phyloP scores from a whole-genome alignment of 2,888 invertebrate genomes.

The Temnothorax rugatulus region DNA sequence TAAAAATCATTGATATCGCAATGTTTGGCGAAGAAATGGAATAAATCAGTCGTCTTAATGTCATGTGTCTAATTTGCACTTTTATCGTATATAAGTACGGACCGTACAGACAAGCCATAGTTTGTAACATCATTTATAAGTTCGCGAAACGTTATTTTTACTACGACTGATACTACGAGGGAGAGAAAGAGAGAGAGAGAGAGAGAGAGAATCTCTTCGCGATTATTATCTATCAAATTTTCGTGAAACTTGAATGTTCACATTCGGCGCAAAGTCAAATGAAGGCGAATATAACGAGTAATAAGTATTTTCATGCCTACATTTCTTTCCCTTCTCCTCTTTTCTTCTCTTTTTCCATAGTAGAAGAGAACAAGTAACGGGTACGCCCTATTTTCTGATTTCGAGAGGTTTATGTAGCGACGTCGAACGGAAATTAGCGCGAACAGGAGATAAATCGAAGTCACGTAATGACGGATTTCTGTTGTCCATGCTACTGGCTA shows the following conservation, averaged over 20 bases:
- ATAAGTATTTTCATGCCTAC: slow-evolving; percentile 66
- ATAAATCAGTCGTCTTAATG: background rate
- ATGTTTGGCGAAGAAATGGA: background rate
- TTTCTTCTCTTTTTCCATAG: background rate
- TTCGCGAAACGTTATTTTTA: slow-evolving; percentile 76
- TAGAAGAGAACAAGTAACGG: slow-evolving; percentile 8
- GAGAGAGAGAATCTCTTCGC: slow-evolving; percentile 50
- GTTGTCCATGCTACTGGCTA: slow-evolving; percentile 40
- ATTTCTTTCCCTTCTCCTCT: background rate
- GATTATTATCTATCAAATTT: slow-evolving; percentile 71
- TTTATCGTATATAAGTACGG: slow-evolving; percentile 73
- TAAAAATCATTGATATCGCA: background rate
- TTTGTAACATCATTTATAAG: slow-evolving; percentile 79
- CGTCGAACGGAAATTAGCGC: slow-evolving; percentile 49
- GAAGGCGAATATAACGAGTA: slow-evolving; percentile 60
- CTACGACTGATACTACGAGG: slow-evolving; percentile 58
- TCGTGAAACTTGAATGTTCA: slow-evolving; percentile 79
- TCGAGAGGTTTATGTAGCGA: slow-evolving; percentile 61
- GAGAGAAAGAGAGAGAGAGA: slow-evolving; percentile 5
- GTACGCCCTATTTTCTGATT: slow-evolving; percentile 52
- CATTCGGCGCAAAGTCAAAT: slow-evolving; percentile 78
- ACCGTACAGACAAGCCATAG: slow-evolving; percentile 75
- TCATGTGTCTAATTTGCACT: slow-evolving; percentile 63
- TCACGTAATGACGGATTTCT: slow-evolving; percentile 55
- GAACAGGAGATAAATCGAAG: slow-evolving; percentile 55